phyloP scores from a whole-genome alignment of 1,140 invertebrate genomes.

The Patella vulgata region DNA sequence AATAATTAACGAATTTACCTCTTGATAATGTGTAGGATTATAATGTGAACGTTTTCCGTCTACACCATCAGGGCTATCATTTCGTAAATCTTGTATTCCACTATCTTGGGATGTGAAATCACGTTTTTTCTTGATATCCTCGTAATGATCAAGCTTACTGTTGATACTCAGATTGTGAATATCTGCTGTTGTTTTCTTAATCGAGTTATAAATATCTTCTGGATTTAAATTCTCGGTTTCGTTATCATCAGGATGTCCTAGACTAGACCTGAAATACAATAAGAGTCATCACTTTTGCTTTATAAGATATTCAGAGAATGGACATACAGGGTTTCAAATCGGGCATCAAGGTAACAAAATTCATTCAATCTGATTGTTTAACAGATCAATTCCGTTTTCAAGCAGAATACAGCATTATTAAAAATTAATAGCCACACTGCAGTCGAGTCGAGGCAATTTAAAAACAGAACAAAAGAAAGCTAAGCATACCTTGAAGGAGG shows the following conservation, averaged over 20 bases:
- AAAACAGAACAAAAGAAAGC: no score
- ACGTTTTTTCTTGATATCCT: conserved; percentile 70
- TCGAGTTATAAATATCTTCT: conserved; percentile 84
- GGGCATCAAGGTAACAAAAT: not conserved
- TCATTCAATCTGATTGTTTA: no score
- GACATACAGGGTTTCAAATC: not conserved
- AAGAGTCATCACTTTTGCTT: not conserved
- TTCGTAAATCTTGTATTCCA: conserved; percentile 78
- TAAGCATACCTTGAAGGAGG: conserved; percentile 56
- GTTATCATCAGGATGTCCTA: conserved; percentile 60
- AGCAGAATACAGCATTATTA: no score
- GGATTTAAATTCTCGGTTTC: conserved; percentile 80
- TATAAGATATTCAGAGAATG: not conserved
- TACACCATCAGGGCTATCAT: conserved; percentile 67
- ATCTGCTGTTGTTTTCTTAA: conserved; percentile 90
- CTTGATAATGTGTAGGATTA: conserved; percentile 58
- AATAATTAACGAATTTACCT: no score
- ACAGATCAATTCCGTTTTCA: no score
- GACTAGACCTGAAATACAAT: conserved; percentile 20
- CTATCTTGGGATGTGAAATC: conserved; percentile 88
- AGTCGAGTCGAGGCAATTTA: no score
- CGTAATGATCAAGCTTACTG: conserved; percentile 64
- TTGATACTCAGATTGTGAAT: conserved; percentile 89
- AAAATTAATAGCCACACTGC: no score
- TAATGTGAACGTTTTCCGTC: conserved; percentile 44